phyloP scores from a whole-genome alignment of 2,797 vertebrate genomes.

The Lacerta bilineata region DNA sequence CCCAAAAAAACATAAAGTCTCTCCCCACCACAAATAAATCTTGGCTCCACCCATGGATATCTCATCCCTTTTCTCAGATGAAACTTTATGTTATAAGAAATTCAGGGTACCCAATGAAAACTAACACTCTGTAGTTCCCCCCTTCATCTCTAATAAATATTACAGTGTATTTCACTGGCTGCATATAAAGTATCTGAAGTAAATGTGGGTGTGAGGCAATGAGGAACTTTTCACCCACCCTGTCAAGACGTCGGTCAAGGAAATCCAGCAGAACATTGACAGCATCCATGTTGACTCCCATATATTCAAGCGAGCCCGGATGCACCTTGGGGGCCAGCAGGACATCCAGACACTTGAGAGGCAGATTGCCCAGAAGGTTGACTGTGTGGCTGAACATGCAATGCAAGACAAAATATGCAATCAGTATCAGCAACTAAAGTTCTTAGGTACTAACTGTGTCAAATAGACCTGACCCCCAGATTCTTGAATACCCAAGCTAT shows the following conservation, averaged over 20 bases:
- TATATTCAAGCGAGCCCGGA: conserved; percentile 88
- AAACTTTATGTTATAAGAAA: neutral
- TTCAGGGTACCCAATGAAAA: neutral
- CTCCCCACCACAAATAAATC: too few species aligned
- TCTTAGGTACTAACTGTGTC: neutral
- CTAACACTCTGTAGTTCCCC: neutral
- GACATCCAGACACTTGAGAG: conserved; percentile 90
- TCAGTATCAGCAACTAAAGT: neutral
- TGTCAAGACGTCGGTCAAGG: conserved; percentile 89
- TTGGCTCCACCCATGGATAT: too few species aligned
- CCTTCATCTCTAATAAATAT: neutral
- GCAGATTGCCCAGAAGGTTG: conserved; percentile 92
- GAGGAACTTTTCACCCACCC: conserved; percentile 77
- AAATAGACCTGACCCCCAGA: neutral
- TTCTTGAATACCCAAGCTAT: neutral
- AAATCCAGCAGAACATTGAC: conserved; percentile 88
- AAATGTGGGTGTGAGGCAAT: rapidly evolving
- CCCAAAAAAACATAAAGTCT: too few species aligned
- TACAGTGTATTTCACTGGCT: neutral
- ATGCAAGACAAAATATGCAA: conserved; percentile 13
- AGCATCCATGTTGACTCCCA: conserved; percentile 94
- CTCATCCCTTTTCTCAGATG: neutral
- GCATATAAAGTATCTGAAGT: neutral
- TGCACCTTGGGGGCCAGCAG: conserved; percentile 88
- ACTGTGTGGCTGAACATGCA: conserved; percentile 83